These are phyloP conservation scores for Zaprionus ghesquierei DNA, from an alignment of 1,140 invertebrate genomes.

Conservation along the genomic window DNA sequence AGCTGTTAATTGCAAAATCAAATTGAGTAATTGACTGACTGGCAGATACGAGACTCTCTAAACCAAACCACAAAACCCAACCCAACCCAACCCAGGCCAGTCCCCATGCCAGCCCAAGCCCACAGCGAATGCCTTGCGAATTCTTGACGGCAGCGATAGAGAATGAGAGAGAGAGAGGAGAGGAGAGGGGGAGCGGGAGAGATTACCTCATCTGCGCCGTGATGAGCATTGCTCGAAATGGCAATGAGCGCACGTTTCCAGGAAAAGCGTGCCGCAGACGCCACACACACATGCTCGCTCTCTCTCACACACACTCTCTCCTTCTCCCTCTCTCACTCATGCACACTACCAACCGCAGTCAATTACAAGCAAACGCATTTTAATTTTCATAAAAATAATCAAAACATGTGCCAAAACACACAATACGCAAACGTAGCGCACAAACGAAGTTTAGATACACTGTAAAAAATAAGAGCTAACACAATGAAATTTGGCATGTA, in stretches of 20 bases:
- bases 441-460: neutral
- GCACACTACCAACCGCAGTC: slow-evolving; percentile 19
- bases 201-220: slow-evolving; percentile 67
- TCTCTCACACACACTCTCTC: neutral
- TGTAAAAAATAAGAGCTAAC: neutral
- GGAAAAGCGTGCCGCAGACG: slow-evolving; percentile 61
- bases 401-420: slow-evolving; percentile 68
- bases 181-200: slow-evolving; percentile 36
- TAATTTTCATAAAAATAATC: slow-evolving; percentile 79
- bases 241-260: slow-evolving; percentile 74
- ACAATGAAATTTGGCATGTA: neutral
- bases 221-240: slow-evolving; percentile 54
- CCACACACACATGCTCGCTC: slow-evolving; percentile 4
- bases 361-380: slow-evolving; percentile 79
- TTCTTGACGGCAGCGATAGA: slow-evolving; percentile 32
- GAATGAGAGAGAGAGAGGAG: slow-evolving; percentile 26
- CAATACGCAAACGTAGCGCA: neutral
- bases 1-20: slow-evolving; percentile 76
- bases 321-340: neutral
- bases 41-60: slow-evolving; percentile 25
- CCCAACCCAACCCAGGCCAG: slow-evolving; percentile 19
- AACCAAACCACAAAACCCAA: neutral
- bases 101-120: neutral
- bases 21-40: slow-evolving; percentile 61
- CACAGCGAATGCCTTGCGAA: slow-evolving; percentile 15